Percentiles rank a stretch among this genome's conserved stretches.
Conservation (phyloP, 2,113 vertebrate species). For the Reinhardtius hippoglossoides region DNA sequence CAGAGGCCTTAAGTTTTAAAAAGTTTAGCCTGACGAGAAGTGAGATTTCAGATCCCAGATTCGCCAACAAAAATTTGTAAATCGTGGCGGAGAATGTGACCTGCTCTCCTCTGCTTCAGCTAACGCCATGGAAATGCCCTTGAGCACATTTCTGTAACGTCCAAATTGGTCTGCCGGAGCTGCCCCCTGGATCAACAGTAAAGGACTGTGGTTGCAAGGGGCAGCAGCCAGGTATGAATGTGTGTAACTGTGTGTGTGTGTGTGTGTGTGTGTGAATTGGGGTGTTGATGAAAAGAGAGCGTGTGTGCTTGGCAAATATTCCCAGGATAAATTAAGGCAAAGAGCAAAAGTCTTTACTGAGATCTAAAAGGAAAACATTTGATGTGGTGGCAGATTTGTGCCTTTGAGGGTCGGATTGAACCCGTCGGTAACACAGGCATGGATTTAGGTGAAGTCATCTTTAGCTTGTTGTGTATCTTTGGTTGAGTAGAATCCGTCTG, state of each 20-base stretch:
- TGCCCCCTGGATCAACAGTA: conserved; percentile 60
- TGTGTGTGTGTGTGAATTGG: conserved; percentile 53
- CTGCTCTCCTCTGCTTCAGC: conserved; percentile 29
- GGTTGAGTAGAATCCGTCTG: conserved; percentile 7
- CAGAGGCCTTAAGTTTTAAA: conserved; percentile 29
- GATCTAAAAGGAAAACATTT: conserved; percentile 58
- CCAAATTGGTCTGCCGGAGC: conserved; percentile 56
- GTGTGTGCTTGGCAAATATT: conserved; percentile 73
- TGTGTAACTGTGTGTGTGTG: conserved; percentile 52
- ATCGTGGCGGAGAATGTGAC: conserved; percentile 36
- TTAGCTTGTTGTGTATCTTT: conserved; percentile 30
- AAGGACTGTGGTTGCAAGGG: conserved; percentile 62
- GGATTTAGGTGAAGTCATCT: conserved; percentile 28
- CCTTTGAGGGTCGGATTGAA: conserved; percentile 61
- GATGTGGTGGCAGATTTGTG: conserved; percentile 65
- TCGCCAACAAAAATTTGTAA: conserved; percentile 52
- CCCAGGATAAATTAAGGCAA: conserved; percentile 67
- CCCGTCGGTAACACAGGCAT: conserved; percentile 31
- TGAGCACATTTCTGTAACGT: conserved; percentile 49
- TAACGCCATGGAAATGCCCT: conserved; percentile 59
- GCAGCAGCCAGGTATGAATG: conserved; percentile 57
- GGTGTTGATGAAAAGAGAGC: conserved; percentile 66
- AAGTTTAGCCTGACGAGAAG: not conserved
- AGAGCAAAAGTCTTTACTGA: conserved; percentile 53
- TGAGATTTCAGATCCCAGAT: conserved; percentile 26